Evolutionary conservation across 2,888 invertebrate genomes (phyloP), one percentile per base, ranked within the genome.

Genomic region (Tipula unca): DNA sequence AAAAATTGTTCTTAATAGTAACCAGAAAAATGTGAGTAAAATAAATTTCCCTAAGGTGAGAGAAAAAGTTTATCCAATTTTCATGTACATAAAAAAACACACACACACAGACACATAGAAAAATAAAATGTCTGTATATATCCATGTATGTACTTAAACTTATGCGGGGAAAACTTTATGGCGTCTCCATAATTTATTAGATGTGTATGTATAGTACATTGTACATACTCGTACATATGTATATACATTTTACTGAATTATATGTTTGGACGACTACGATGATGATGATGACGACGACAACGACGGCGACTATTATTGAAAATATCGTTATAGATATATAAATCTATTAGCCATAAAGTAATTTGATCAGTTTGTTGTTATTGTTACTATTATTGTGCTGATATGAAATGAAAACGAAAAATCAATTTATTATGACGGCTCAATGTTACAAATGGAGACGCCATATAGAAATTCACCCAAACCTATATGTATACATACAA

Each of bases 121-220:
- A 54, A 0, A 48, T 48, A 42, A n/a, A n/a, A n/a, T n/a, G n/a
- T n/a, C n/a, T n/a, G n/a, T n/a, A n/a, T n/a, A n/a, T n/a, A n/a
- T n/a, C n/a, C n/a, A n/a, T n/a, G n/a, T n/a, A 48, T 48, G 17
- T 48, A 48, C 6, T 17, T 48, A 17, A 32, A 32, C 5, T 3
- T 17, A 48, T 20, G 48, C 48, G 48, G 48, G 48, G 25, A 69
- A 69, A 69, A 69, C 69, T 69, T 69, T 69, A 69, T 69, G 69
- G 69, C 69, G 69, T 69, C 69, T 69, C 69, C 69, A 69, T 69
- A 69, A 69, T 69, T 69, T 69, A 69, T 69, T 69, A 69, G 69
- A 69, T 69, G 14, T 25, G 25, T 25, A 69, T 8, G 25, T 54
- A 48, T 48, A n/a, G n/a, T n/a, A n/a, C n/a, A n/a, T n/a, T n/a